A percentile compares a stretch with the other conserved stretches of the same genome.
Conservation (phyloP, 2,113 vertebrate genomes). For the Siniperca knerii region DNA sequence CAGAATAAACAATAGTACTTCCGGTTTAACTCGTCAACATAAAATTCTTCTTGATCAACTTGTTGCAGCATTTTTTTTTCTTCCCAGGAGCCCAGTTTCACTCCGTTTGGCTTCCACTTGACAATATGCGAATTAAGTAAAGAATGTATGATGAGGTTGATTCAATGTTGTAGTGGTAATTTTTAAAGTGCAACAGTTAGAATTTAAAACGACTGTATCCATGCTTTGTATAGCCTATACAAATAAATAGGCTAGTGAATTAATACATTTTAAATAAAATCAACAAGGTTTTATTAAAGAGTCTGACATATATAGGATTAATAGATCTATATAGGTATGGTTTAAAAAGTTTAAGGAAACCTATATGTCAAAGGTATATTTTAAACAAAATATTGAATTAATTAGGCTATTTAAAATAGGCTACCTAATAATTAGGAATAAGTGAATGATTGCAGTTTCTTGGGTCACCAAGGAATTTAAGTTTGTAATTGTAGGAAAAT, state of each 20-base stretch:
- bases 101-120: neutral
- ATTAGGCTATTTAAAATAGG: neutral
- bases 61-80: neutral
- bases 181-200: neutral
- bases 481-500: neutral
- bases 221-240: neutral
- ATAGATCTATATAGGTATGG: neutral
- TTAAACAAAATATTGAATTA: neutral
- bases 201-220: neutral
- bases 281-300: neutral
- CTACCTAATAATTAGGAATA: no score
- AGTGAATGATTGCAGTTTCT: neutral
- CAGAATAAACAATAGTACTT: neutral
- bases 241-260: neutral
- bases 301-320: neutral
- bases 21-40: slow-evolving; percentile 42
- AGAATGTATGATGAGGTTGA: neutral
- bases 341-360: neutral
- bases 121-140: neutral
- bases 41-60: neutral
- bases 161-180: neutral
- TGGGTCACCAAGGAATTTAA: neutral
- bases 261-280: neutral
- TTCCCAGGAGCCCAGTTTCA: neutral
- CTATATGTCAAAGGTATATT: neutral